Conservation (phyloP, 2,113 vertebrate species). For the Eulemur rufifrons region DNA sequence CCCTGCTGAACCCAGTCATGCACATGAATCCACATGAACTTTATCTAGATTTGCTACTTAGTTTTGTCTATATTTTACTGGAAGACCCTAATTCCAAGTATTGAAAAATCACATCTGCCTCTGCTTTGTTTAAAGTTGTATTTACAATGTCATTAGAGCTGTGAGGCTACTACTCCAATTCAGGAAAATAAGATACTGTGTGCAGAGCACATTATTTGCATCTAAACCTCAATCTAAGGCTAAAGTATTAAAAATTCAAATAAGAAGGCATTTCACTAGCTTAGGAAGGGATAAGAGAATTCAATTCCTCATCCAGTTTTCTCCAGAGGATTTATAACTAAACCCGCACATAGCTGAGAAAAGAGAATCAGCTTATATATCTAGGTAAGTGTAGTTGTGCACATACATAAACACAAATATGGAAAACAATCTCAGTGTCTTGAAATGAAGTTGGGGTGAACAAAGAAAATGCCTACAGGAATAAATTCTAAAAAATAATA, state of each 20-base stretch:
- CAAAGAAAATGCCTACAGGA: background rate
- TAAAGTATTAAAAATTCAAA: background rate
- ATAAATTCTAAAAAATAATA: background rate
- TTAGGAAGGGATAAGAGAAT: background rate
- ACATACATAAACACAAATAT: background rate
- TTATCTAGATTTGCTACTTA: background rate
- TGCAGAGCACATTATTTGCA: background rate
- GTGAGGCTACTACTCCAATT: background rate
- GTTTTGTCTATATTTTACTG: conserved; percentile 12
- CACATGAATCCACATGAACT: background rate
- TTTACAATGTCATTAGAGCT: background rate
- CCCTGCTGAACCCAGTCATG: background rate
- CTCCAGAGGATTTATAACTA: background rate
- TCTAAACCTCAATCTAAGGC: background rate
- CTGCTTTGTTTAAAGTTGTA: background rate
- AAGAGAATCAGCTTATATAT: background rate
- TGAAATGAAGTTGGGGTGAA: background rate
- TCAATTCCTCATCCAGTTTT: background rate
- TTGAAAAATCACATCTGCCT: background rate
- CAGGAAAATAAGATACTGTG: background rate
- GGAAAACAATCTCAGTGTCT: background rate
- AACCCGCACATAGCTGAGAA: background rate
- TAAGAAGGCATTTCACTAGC: background rate
- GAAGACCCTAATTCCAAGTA: background rate
- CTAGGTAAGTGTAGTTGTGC: background rate